These are phyloP conservation scores for Leptarthrus brevirostris DNA, from an alignment of 2,888 invertebrate genomes.

Conservation along the genomic window DNA sequence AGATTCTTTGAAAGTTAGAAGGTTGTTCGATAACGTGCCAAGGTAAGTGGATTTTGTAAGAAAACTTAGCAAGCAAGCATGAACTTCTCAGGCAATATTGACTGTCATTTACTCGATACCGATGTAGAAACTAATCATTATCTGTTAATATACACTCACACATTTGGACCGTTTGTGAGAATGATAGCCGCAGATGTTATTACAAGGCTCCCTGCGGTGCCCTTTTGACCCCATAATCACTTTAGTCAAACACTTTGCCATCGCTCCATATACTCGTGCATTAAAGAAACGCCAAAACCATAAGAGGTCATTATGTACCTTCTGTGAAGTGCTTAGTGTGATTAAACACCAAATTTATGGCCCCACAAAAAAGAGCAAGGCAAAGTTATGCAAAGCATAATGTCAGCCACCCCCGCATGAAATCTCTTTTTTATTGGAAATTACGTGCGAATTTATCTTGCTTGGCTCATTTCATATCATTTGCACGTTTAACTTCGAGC, in stretches of 20 bases:
- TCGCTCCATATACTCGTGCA: not conserved
- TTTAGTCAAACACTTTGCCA: not conserved
- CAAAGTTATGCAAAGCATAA: not conserved
- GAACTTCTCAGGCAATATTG: not conserved
- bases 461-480: not conserved
- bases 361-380: not conserved
- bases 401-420: not conserved
- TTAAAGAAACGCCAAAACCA: not conserved
- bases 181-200: not conserved
- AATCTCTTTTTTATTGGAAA: slow-evolving; percentile 4
- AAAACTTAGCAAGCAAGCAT: not conserved
- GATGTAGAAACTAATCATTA: not conserved
- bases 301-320: not conserved
- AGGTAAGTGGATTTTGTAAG: not conserved
- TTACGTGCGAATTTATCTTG: slow-evolving; percentile 17
- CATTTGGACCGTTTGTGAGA: no score
- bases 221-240: slow-evolving; percentile 30
- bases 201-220: not conserved
- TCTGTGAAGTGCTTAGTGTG: not conserved
- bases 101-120: not conserved
- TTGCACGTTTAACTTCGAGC: slow-evolving; percentile 1
- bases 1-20: not conserved
- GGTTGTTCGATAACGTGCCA: not conserved
- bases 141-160: not conserved
- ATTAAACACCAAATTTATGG: not conserved